phyloP scores from a whole-genome alignment of 2,888 invertebrate genomes.

The Temnothorax rugatulus region DNA sequence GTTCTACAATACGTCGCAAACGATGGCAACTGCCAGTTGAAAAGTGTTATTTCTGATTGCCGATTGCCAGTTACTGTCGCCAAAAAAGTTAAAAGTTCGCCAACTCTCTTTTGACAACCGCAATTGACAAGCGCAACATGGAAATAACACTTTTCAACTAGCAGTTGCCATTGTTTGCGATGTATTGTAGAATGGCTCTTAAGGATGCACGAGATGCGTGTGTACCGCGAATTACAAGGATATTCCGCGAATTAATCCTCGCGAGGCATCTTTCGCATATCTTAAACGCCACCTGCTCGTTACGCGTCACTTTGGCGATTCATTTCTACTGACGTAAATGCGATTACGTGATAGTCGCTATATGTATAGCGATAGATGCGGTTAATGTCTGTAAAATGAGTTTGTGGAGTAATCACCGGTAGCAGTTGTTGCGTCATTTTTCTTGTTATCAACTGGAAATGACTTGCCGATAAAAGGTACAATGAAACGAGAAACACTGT shows the following conservation, averaged over 20 bases:
- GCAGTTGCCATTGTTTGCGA: too few species aligned
- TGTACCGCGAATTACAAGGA: background rate
- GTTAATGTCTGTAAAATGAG: background rate
- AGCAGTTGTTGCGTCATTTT: background rate
- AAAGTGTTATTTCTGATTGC: too few species aligned
- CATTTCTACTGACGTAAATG: background rate
- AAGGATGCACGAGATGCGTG: background rate
- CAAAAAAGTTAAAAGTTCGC: too few species aligned
- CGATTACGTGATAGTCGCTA: background rate
- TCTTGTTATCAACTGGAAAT: background rate
- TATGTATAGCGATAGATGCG: background rate
- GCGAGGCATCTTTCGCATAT: too few species aligned
- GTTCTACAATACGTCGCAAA: too few species aligned
- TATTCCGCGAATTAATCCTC: background rate
- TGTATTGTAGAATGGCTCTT: too few species aligned
- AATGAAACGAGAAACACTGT: background rate
- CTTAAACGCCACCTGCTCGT: background rate
- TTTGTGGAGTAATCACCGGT: background rate
- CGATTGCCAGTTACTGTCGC: too few species aligned
- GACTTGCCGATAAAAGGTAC: background rate
- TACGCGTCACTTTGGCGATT: background rate
- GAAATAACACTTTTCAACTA: too few species aligned
- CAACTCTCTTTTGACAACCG: too few species aligned
- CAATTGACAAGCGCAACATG: too few species aligned
- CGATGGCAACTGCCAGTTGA: too few species aligned